Evolutionary conservation across 1,140 invertebrate species (phyloP).

Genomic region (Caerostris extrusa): DNA sequence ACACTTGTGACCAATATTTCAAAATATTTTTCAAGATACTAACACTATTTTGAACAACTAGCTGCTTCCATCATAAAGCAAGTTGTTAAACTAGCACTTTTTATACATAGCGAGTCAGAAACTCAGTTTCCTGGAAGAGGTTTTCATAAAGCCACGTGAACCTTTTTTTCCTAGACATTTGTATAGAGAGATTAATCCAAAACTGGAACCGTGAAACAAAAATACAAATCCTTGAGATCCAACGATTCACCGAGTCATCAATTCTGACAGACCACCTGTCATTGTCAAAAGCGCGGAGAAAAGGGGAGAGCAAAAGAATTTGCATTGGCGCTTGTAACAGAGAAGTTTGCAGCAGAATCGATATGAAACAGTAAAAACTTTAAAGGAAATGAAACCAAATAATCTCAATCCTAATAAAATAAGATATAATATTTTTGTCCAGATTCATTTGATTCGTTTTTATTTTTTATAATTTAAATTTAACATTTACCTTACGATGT

Average conservation of each 20-base stretch:
- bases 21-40: no score
- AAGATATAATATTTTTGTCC: conserved; percentile 20
- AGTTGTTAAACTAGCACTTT: no score
- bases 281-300: background rate
- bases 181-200: conserved; percentile 41
- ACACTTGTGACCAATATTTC: no score
- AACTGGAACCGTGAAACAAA: background rate
- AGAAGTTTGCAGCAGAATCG: conserved; percentile 8
- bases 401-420: conserved; percentile 56
- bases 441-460: background rate
- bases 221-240: conserved; percentile 45
- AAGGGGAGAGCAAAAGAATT: background rate
- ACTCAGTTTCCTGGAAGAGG: no score
- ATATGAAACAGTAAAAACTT: conserved; percentile 52
- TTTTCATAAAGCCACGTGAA: background rate
- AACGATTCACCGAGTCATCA: conserved; percentile 31
- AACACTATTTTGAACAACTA: no score
- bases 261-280: conserved; percentile 55
- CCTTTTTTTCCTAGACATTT: background rate
- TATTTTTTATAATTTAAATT: background rate
- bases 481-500: background rate
- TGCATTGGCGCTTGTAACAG: conserved; percentile 4
- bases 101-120: no score
- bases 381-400: conserved; percentile 48
- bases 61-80: no score